These are phyloP conservation scores for Protula sp. DNA, from an alignment of 2,888 invertebrate genomes.

Conservation along the genomic window DNA sequence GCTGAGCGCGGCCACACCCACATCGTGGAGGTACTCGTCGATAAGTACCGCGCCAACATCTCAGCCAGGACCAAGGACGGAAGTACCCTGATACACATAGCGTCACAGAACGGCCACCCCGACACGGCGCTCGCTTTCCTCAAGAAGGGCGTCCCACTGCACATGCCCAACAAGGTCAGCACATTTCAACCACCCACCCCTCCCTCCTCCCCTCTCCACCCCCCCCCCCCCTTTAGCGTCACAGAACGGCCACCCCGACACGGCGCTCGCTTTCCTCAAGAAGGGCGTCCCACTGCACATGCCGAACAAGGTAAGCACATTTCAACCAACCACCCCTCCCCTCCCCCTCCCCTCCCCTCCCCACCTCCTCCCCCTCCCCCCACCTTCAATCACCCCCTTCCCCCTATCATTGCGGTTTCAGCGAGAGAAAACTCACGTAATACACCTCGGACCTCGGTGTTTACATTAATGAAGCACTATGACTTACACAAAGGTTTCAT, in stretches of 20 bases:
- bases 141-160: constrained; percentile 95
- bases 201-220: too few relatives aligned
- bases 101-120: constrained; percentile 92
- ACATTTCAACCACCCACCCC: neutral
- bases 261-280: constrained; percentile 95
- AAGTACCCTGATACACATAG: constrained; percentile 96
- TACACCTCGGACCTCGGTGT: too few relatives aligned
- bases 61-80: constrained; percentile 96
- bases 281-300: constrained; percentile 98
- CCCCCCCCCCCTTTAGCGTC: too few relatives aligned
- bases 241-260: constrained; percentile 93
- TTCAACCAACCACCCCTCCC: too few relatives aligned
- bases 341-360: too few relatives aligned
- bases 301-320: constrained; percentile 78
- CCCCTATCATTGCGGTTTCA: too few relatives aligned
- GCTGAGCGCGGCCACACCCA: constrained; percentile 95
- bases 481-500: too few relatives aligned
- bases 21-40: constrained; percentile 90
- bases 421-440: too few relatives aligned
- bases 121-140: constrained; percentile 98
- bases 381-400: too few relatives aligned
- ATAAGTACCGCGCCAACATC: constrained; percentile 96
- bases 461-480: too few relatives aligned
- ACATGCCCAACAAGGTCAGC: constrained; percentile 91
- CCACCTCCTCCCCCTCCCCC: too few relatives aligned